Conservation (phyloP, 2,113 vertebrate genomes). For the Podocnemis expansa region DNA sequence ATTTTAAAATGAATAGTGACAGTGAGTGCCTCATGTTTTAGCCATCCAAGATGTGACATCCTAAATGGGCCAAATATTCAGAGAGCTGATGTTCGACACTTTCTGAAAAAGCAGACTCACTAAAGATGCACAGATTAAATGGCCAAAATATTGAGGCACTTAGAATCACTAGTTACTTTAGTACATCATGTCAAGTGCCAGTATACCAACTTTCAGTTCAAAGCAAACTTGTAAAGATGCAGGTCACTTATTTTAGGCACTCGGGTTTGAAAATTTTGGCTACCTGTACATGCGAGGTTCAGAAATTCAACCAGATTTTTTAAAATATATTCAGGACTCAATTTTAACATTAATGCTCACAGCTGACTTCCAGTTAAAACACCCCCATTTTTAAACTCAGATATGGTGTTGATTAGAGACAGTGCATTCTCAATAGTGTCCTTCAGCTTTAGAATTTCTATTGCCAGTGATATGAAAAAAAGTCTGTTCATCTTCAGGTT, state of each 20-base stretch:
- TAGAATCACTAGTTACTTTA: not conserved
- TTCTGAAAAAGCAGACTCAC: not conserved
- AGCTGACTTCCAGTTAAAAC: not conserved
- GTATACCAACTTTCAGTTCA: not conserved
- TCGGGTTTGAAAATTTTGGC: not conserved
- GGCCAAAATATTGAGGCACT: not conserved
- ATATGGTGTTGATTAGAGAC: rapidly evolving
- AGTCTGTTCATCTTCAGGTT: not conserved
- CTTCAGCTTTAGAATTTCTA: not conserved
- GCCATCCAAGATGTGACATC: not conserved
- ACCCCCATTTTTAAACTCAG: not conserved
- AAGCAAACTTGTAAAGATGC: not conserved
- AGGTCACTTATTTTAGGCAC: slow-evolving; percentile 1
- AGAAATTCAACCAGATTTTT: not conserved
- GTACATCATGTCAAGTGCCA: not conserved
- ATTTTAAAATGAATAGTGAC: not conserved
- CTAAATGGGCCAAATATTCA: not conserved
- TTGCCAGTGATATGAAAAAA: not conserved
- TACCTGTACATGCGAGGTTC: not conserved
- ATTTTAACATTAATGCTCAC: not conserved
- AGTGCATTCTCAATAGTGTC: not conserved
- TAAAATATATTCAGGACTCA: not conserved
- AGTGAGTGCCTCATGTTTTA: not conserved
- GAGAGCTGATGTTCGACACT: not conserved
- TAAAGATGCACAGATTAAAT: not conserved